These are phyloP conservation scores for Atherix ibis DNA, from an alignment of 2,888 invertebrate species.

Conservation along the genomic window DNA sequence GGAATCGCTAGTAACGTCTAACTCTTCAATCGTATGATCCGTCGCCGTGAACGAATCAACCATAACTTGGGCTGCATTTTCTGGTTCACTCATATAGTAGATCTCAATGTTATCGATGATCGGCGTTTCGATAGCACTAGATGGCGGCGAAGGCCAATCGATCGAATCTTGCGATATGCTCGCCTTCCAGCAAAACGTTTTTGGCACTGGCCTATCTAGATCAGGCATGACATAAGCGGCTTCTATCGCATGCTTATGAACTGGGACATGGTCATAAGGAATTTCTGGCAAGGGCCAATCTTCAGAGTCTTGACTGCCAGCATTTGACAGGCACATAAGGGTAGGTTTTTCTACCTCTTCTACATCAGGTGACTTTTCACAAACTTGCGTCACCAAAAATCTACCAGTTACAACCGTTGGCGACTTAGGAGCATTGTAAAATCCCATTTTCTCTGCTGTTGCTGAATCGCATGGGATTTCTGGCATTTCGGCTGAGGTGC, in stretches of 20 bases:
- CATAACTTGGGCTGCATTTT: constrained; percentile 61
- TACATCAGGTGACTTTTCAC: constrained; percentile 19
- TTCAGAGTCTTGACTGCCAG: constrained; percentile 57
- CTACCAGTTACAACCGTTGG: constrained; percentile 31
- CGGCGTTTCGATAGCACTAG: constrained; percentile 51
- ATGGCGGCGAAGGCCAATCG: constrained; percentile 69
- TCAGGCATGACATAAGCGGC: constrained; percentile 25
- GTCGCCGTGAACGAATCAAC: constrained; percentile 54
- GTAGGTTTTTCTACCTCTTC: constrained; percentile 25
- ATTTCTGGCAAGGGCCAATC: constrained; percentile 63
- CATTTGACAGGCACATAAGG: constrained; percentile 31
- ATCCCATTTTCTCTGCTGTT: constrained; percentile 36
- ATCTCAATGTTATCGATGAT: constrained; percentile 64
- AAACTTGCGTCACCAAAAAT: constrained; percentile 31
- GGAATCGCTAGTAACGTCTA: constrained; percentile 42
- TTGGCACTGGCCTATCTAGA: constrained; percentile 28
- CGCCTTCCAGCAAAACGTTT: constrained; percentile 31
- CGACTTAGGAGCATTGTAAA: constrained; percentile 38
- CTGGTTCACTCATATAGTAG: constrained; percentile 61
- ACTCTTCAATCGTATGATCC: too few species aligned
- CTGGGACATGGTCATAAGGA: constrained; percentile 35
- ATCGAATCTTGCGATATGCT: constrained; percentile 48
- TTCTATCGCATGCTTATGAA: constrained; percentile 26
- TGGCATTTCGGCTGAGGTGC: constrained; percentile 73
- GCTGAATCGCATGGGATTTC: constrained; percentile 65